Percentiles rank a stretch among this genome's conserved stretches.
Evolutionary conservation across 2,888 invertebrate species (phyloP).

Genomic region (Psylliodes chrysocephalus): DNA sequence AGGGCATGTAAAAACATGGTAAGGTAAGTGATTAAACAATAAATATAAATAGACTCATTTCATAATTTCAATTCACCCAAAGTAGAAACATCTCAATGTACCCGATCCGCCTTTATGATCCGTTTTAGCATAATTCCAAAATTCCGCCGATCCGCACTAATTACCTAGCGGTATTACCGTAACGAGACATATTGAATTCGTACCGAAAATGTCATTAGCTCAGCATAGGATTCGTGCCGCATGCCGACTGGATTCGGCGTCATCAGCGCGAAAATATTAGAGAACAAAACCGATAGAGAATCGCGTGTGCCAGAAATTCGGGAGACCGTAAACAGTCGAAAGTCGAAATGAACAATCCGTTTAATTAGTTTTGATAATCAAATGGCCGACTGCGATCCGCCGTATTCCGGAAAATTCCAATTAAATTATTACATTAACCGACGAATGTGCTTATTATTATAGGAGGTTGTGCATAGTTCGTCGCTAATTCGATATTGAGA

Average conservation of each 20-base stretch:
- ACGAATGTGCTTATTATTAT: conserved; percentile 25
- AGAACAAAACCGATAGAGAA: conserved; percentile 11
- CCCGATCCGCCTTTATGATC: too few relatives aligned
- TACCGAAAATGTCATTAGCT: conserved; percentile 14
- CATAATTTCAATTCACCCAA: too few relatives aligned
- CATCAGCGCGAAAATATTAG: conserved; percentile 18
- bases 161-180: not conserved
- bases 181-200: not conserved
- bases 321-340: conserved; percentile 26
- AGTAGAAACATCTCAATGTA: too few relatives aligned
- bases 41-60: too few relatives aligned
- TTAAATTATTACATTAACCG: conserved; percentile 33
- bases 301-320: conserved; percentile 14
- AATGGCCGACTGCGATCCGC: conserved; percentile 18
- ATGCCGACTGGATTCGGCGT: conserved; percentile 1
- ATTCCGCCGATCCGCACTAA: not conserved
- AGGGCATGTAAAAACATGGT: too few relatives aligned
- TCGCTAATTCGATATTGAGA: conserved; percentile 25
- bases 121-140: too few relatives aligned
- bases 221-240: conserved; percentile 7
- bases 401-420: conserved; percentile 29
- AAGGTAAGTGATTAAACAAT: too few relatives aligned
- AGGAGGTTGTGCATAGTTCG: conserved; percentile 9
- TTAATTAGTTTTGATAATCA: conserved; percentile 31
- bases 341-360: conserved; percentile 32